Percentiles rank a stretch among this genome's conserved stretches.
phyloP scores from a whole-genome alignment of 2,888 invertebrate genomes.

The Caenorhabditis virilis region DNA sequence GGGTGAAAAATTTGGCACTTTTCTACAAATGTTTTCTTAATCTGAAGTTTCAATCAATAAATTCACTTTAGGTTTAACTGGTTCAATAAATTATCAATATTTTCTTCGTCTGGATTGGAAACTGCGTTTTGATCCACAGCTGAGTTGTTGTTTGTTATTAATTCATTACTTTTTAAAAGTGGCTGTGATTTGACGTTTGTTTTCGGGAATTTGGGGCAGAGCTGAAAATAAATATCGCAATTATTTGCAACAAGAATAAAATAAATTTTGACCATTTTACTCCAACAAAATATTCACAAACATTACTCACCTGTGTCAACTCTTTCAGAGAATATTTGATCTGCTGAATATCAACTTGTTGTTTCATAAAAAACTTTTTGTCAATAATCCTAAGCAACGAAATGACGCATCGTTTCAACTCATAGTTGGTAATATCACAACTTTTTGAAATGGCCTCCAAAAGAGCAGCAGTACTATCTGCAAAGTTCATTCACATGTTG shows the following conservation, averaged over 20 bases:
- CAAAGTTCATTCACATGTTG: slow-evolving; percentile 2
- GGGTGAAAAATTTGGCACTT: slow-evolving; percentile 61
- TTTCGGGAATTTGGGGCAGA: slow-evolving; percentile 20
- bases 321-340: slow-evolving; percentile 33
- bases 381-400: slow-evolving; percentile 30
- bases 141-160: too few relatives aligned
- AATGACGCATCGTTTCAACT: slow-evolving; percentile 32
- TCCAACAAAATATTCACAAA: not conserved
- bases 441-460: slow-evolving; percentile 39
- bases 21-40: slow-evolving; percentile 56
- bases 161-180: not conserved
- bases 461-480: slow-evolving; percentile 43
- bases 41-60: too few relatives aligned
- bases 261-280: too few relatives aligned
- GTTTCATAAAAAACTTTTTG: slow-evolving; percentile 30
- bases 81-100: slow-evolving; percentile 53
- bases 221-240: slow-evolving; percentile 9
- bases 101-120: slow-evolving; percentile 48
- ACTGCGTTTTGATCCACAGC: too few relatives aligned
- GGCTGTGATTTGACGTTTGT: slow-evolving; percentile 1
- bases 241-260: not conserved
- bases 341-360: slow-evolving; percentile 26
- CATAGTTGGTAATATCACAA: slow-evolving; percentile 33
- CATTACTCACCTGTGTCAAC: slow-evolving; percentile 18
- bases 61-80: slow-evolving; percentile 55